These are phyloP conservation scores for Ectropis grisescens DNA, from an alignment of 1,140 invertebrate species.

Conservation along the genomic window DNA sequence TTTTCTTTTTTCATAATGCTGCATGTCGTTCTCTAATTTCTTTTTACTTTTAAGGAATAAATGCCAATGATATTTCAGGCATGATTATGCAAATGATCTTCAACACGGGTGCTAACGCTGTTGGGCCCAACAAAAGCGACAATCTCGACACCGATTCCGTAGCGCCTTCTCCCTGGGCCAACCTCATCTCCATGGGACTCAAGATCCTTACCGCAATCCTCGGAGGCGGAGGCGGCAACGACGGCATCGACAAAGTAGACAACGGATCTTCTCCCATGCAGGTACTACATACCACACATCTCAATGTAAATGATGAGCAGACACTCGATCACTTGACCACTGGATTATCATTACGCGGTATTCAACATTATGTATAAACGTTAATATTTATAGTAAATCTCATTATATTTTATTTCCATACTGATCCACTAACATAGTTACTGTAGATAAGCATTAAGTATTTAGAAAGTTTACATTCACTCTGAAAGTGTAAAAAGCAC, in stretches of 20 bases:
- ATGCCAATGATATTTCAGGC: too few relatives aligned
- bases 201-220: constrained; percentile 87
- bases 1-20: too few relatives aligned
- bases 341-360: background rate
- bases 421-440: constrained; percentile 54
- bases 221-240: constrained; percentile 79
- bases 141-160: constrained; percentile 77
- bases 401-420: constrained; percentile 28
- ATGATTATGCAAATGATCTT: constrained; percentile 91
- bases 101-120: constrained; percentile 69
- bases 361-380: constrained; percentile 5
- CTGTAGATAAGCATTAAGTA: constrained; percentile 28
- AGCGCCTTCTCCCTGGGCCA: constrained; percentile 85
- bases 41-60: too few relatives aligned
- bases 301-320: constrained; percentile 3
- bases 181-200: constrained; percentile 81
- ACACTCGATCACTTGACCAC: constrained; percentile 13
- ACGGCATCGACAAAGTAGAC: constrained; percentile 91
- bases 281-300: constrained; percentile 66
- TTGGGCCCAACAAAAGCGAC: constrained; percentile 86
- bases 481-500: constrained; percentile 49
- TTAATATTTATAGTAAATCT: constrained; percentile 12
- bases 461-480: constrained; percentile 23
- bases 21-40: too few relatives aligned
- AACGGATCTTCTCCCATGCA: constrained; percentile 87